These are phyloP conservation scores for Podarcis siculus DNA, from an alignment of 2,797 vertebrate species.

Conservation along the genomic window DNA sequence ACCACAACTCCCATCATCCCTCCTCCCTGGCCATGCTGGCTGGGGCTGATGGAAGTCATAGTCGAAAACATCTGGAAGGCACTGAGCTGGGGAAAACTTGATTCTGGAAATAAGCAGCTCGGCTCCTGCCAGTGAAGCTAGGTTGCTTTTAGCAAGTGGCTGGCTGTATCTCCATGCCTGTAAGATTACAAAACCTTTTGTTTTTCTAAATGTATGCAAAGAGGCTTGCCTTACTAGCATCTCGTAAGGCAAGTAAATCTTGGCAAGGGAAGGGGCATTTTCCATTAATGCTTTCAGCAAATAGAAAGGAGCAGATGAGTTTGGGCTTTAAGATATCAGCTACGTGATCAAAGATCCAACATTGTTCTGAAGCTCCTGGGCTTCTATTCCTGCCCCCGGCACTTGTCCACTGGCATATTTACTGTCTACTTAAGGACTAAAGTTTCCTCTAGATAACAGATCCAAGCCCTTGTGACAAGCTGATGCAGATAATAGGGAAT, in stretches of 20 bases:
- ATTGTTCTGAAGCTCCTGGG: background rate
- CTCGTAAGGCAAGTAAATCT: constrained; percentile 10
- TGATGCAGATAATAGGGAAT: background rate
- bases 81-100: no score
- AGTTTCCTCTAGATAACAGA: background rate
- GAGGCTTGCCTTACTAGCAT: background rate
- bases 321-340: background rate
- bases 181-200: background rate
- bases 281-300: constrained; percentile 16
- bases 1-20: no score
- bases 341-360: background rate
- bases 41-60: no score
- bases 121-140: background rate
- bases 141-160: background rate
- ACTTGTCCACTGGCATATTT: background rate
- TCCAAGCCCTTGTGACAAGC: background rate
- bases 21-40: no score
- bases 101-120: background rate
- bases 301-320: constrained; percentile 1
- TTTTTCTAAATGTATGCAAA: constrained; percentile 8
- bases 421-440: background rate
- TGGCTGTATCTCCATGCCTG: background rate
- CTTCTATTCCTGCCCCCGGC: background rate
- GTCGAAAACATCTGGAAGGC: no score
- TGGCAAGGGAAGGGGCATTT: constrained; percentile 7